Evolutionary conservation across 2,797 vertebrate genomes (phyloP), one percentile per base, ranked within the genome.

Genomic region (Gymnothorax reevesii): DNA sequence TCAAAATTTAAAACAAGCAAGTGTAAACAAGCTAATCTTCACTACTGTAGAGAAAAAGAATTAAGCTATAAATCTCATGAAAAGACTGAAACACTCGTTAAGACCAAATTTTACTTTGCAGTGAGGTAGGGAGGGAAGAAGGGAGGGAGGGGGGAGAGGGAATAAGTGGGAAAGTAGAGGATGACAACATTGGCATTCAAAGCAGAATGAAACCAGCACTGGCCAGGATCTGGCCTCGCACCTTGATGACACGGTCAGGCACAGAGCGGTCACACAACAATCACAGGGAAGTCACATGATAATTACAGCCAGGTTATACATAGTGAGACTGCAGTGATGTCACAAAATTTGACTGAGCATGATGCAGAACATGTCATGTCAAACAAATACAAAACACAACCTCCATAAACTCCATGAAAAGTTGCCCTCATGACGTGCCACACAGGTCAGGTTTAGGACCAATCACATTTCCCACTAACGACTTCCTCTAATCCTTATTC

Each of bases 131-230:
- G 60, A 62, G 60, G 60, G 60, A 62, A 62, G 83, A 88, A 85
- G 90, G 85, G 90, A 89, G 88, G 91, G 89, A 86, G 54, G 85
- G 57, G 42, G 33, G 55, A 42, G 54, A 22, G 25, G 20, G 9
- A 49, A 87, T 92, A 92, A 55, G 90, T 25, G 85, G 64, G 57
- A 83, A 83, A n/a, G 82, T n/a, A 57, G 83, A 57, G 73, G 87
- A 86, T 75, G 85, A 87, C 90, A 90, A 84, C 90, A 86, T 88
- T 88, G 91, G 92, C 77, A 20, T 90, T 90, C 89, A 90, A 80
- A 25, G 22, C 77, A 22, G 22, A 13, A 57, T 33, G 60, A 66
- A 73, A 85, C 83, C 77, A 86, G 60, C 15, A 84, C 87, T 42
- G 54, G 87, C 89, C 85, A 52, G 87, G 62, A 85, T 90, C 88